A percentile compares a stretch with the other conserved stretches of the same genome.
Conservation (phyloP, 2,113 vertebrate genomes). For the Poeciliopsis turrubarensis region DNA sequence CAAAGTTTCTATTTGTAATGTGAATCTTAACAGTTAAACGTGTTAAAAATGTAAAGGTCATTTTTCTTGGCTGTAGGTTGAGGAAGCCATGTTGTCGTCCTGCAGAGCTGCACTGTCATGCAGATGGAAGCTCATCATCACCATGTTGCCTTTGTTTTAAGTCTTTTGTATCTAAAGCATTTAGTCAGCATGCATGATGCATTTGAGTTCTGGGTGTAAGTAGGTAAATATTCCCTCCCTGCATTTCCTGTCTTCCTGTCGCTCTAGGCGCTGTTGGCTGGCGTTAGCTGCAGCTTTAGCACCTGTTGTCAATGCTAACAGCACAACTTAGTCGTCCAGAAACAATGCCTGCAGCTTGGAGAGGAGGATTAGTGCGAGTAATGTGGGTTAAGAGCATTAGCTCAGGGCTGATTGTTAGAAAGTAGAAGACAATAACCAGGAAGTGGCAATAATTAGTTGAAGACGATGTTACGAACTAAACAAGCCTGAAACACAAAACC, state of each 20-base stretch:
- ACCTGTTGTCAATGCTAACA: slow-evolving; percentile 70
- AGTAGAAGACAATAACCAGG: slow-evolving; percentile 54
- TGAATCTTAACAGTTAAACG: slow-evolving; percentile 17
- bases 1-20: slow-evolving; percentile 11
- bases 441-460: slow-evolving; percentile 30
- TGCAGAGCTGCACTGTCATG: slow-evolving; percentile 66
- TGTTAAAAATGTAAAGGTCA: slow-evolving; percentile 52
- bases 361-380: slow-evolving; percentile 70
- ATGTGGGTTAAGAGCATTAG: slow-evolving; percentile 75
- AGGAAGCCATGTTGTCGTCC: slow-evolving; percentile 44
- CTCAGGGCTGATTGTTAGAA: slow-evolving; percentile 49
- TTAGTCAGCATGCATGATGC: slow-evolving; percentile 26
- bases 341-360: slow-evolving; percentile 60
- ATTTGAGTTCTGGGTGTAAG: slow-evolving; percentile 41
- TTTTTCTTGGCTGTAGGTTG: slow-evolving; percentile 42
- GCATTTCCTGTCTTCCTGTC: slow-evolving; percentile 70
- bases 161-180: slow-evolving; percentile 11
- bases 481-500: slow-evolving; percentile 2
- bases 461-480: neutral
- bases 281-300: slow-evolving; percentile 71
- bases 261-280: slow-evolving; percentile 64
- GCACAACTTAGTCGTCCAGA: slow-evolving; percentile 58
- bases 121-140: slow-evolving; percentile 63
- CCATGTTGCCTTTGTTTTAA: slow-evolving; percentile 51
- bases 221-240: slow-evolving; percentile 60